A percentile compares a stretch with the other conserved stretches of the same genome.
Evolutionary conservation across 2,797 vertebrate genomes (phyloP).

Genomic region (Hippopotamyrus pictus): DNA sequence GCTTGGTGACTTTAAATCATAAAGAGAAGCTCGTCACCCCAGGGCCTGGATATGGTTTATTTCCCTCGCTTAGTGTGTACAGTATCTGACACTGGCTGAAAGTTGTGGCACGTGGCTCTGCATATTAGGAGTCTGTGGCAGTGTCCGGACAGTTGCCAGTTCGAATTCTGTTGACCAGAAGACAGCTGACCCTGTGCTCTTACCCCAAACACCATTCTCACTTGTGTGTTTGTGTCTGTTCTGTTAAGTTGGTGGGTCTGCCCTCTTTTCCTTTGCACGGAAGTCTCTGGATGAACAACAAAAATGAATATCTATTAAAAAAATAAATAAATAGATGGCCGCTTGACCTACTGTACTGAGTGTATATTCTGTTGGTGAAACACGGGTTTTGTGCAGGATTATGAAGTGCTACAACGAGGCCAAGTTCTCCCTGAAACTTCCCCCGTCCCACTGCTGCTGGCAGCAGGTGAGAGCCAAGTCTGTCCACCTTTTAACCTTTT

Average conservation of each 20-base stretch:
- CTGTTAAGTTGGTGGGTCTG: not conserved
- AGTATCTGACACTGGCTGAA: not conserved
- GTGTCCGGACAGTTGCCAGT: not conserved
- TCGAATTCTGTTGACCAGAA: not conserved
- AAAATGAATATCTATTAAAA: not conserved
- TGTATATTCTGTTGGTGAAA: not conserved
- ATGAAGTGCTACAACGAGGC: constrained; percentile 50
- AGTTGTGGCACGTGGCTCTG: not conserved
- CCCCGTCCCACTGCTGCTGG: constrained; percentile 49
- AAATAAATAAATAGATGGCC: not conserved
- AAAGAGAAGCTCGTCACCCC: not conserved
- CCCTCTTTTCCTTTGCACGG: not conserved
- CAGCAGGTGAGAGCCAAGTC: constrained; percentile 35
- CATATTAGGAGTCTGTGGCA: not conserved
- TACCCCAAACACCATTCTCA: not conserved
- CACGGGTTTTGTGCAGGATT: constrained; percentile 46
- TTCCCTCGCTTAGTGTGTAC: not conserved
- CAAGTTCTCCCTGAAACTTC: constrained; percentile 42
- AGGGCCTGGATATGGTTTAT: not conserved
- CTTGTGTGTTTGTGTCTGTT: not conserved
- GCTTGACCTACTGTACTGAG: not conserved
- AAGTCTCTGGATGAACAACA: not conserved
- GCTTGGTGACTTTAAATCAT: not conserved
- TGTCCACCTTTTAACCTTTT: not conserved
- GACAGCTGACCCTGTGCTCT: not conserved